Evolutionary conservation across 2,113 vertebrate species (phyloP).

Genomic region (Halcyon senegalensis): DNA sequence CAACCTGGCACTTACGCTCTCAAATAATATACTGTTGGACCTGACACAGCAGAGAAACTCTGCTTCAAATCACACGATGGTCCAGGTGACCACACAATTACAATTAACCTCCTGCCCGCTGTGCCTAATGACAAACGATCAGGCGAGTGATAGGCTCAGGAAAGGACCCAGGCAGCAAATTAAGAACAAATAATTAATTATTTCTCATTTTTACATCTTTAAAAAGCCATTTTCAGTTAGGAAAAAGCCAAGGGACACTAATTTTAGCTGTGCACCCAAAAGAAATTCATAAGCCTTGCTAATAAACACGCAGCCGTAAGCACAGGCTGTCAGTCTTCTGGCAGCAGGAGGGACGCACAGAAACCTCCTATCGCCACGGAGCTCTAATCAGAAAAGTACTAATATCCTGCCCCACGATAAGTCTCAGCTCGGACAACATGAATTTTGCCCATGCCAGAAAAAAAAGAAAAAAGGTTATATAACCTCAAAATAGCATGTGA

Average conservation of each 20-base stretch:
- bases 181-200: neutral
- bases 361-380: neutral
- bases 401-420: neutral
- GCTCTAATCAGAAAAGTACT: neutral
- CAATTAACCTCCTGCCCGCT: slow-evolving; percentile 76
- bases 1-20: slow-evolving; percentile 64
- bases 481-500: neutral
- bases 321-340: neutral
- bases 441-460: neutral
- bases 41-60: slow-evolving; percentile 65
- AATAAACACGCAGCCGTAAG: neutral
- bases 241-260: slow-evolving; percentile 11
- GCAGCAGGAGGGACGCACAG: neutral
- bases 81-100: slow-evolving; percentile 75
- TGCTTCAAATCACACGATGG: slow-evolving; percentile 70
- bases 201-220: slow-evolving; percentile 30
- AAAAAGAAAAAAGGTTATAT: neutral
- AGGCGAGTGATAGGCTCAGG: slow-evolving; percentile 19
- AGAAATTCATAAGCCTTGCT: slow-evolving; percentile 3
- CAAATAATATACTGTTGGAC: slow-evolving; percentile 76
- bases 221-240: slow-evolving; percentile 49
- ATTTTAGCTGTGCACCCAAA: slow-evolving; percentile 2
- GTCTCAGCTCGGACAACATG: neutral
- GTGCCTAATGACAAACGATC: slow-evolving; percentile 70
- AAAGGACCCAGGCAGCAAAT: slow-evolving; percentile 29